Conservation (phyloP, 2,888 invertebrate species). For the Scrobipalpa costella region DNA sequence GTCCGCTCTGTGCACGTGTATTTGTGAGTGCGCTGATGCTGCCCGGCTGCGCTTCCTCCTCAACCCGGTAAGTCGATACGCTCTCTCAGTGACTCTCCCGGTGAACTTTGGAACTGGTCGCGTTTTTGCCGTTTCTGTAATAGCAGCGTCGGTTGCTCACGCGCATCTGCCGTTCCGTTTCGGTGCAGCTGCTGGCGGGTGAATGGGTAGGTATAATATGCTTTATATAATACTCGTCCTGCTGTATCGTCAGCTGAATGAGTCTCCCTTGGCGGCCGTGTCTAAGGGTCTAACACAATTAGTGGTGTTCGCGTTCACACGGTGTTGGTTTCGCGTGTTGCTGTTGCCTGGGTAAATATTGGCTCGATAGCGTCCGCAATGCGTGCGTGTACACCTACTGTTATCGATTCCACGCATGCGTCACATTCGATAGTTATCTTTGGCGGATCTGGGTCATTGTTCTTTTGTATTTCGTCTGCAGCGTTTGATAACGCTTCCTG, state of each 20-base stretch:
- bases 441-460: constrained; percentile 78
- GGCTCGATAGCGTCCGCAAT: constrained; percentile 69
- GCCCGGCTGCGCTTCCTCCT: constrained; percentile 48
- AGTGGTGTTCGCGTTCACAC: constrained; percentile 59
- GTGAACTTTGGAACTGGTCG: constrained; percentile 47
- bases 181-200: constrained; percentile 70
- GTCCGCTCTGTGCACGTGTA: constrained; percentile 78
- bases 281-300: constrained; percentile 63
- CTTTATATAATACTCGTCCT: constrained; percentile 55
- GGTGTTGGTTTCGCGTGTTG: constrained; percentile 64
- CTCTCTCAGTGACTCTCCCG: constrained; percentile 42
- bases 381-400: constrained; percentile 70
- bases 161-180: constrained; percentile 75
- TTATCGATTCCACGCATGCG: constrained; percentile 79
- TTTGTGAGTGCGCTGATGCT: constrained; percentile 76
- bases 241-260: constrained; percentile 54
- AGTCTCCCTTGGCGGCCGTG: constrained; percentile 48
- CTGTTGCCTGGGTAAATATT: constrained; percentile 73
- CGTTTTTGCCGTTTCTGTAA: constrained; percentile 62
- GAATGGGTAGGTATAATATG: constrained; percentile 65
- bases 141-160: constrained; percentile 61
- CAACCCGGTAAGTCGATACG: constrained; percentile 61
- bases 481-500: constrained; percentile 51
- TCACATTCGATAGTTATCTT: constrained; percentile 77
- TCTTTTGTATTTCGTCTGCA: constrained; percentile 70